Evolutionary conservation across 2,797 vertebrate genomes (phyloP).

Genomic region (Xiphorhynchus erythropygius): DNA sequence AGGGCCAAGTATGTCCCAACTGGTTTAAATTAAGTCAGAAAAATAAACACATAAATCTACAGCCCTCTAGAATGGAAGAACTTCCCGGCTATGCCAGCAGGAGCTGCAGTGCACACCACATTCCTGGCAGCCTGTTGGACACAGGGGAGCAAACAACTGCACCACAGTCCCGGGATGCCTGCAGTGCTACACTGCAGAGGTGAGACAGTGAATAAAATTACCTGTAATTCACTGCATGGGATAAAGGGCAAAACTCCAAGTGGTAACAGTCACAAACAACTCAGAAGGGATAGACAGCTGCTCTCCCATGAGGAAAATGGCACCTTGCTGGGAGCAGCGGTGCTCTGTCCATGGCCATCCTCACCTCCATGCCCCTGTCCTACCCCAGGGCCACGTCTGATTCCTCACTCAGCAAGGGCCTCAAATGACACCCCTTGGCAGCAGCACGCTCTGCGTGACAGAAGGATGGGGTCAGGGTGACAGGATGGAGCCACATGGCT

Average conservation of each 20-base stretch:
- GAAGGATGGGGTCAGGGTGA: not conserved
- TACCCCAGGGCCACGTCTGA: fast-evolving
- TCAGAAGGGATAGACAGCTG: not conserved
- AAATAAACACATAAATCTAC: not conserved
- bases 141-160: not conserved
- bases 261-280: not conserved
- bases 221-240: not conserved
- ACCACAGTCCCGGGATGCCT: not conserved
- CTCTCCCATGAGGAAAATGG: not conserved
- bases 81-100: not conserved
- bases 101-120: fast-evolving
- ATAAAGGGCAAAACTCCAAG: not conserved
- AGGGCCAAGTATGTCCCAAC: fast-evolving
- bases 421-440: not conserved
- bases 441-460: fast-evolving
- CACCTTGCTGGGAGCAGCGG: not conserved
- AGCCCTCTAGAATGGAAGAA: not conserved
- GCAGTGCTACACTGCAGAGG: not conserved
- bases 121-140: not conserved
- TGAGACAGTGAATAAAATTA: not conserved
- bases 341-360: fast-evolving
- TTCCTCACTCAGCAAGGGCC: not conserved
- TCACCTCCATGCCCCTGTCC: not conserved
- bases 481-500: not conserved
- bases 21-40: not conserved